Evolutionary conservation across 2,888 invertebrate genomes (phyloP), one percentile per base, ranked within the genome.

Genomic region (Frankliniella fusca): DNA sequence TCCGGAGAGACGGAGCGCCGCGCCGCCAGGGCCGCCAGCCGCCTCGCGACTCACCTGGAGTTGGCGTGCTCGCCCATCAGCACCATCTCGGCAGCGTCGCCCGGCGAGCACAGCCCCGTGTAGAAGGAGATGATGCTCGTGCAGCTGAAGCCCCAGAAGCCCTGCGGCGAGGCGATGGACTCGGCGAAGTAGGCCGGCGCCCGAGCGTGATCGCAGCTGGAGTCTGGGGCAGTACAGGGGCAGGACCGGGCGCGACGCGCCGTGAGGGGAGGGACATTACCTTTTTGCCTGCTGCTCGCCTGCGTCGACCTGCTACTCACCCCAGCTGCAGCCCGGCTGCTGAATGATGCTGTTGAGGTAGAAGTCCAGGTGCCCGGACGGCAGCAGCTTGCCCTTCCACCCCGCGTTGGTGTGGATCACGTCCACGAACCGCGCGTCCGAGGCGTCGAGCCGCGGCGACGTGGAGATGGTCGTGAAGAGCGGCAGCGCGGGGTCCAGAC

Each of bases 171-270:
- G 8, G 83, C 87, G 76, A 91, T 91, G 0, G 92, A 92, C 85
- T 92, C 91, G 0, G 91, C 92, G 84, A 88, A 93, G 85, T 91
- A 92, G 0, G 85, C 85, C 0, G 92, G 91, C 0, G 93, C 92
- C 84, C 92, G 88, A 7, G 88, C 89, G 85, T 93, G 93, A 84
- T 90, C 90, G 85, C 93, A 93, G 9, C 90, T 89, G 0, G 89
- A 88, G 82, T 90, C 92, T 90, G 84, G 23, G n/a, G 28, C 61
- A 38, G 80, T 20, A 15, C n/a, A n/a, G 11, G 48, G 81, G 9
- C 2, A 18, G 18, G 12, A 7, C 54, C 3, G 38, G 5, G 54
- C 54, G 54, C n/a, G n/a, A n/a, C n/a, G n/a, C n/a, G n/a, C n/a
- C n/a, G n/a, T n/a, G n/a, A n/a, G n/a, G 54, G 8, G 12, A 2